These are phyloP conservation scores for Epizoanthus fatuus DNA, from an alignment of 92 coral and sea anemone genomes.

Conservation along the genomic window DNA sequence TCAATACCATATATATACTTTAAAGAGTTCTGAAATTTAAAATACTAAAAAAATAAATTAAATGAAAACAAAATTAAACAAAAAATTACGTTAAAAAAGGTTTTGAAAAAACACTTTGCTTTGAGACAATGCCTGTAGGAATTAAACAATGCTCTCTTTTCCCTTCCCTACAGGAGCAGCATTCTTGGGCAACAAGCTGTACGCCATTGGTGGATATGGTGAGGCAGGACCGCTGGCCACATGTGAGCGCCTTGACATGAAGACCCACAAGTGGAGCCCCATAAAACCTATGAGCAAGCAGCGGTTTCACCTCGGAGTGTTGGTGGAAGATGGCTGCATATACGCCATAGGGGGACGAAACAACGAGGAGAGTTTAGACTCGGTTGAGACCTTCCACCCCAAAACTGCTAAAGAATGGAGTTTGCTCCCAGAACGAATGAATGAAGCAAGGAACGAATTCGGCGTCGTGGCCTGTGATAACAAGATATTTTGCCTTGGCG, in stretches of 20 bases:
- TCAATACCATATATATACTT: too few species aligned
- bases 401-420: conserved; percentile 70
- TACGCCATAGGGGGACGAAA: conserved; percentile 92
- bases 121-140: too few species aligned
- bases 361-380: conserved; percentile 76
- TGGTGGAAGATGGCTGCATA: conserved; percentile 64
- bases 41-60: too few species aligned
- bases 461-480: conserved; percentile 75
- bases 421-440: conserved; percentile 57
- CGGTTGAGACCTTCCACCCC: conserved; percentile 82
- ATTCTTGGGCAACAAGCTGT: conserved; percentile 72
- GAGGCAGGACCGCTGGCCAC: conserved; percentile 82
- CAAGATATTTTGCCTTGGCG: conserved; percentile 89
- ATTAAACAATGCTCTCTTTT: neutral
- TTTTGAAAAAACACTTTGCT: too few species aligned
- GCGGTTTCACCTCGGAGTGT: conserved; percentile 77
- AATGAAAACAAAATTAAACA: too few species aligned
- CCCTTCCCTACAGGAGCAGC: conserved; percentile 66
- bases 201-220: conserved; percentile 94
- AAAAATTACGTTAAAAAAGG: too few species aligned
- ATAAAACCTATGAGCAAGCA: conserved; percentile 71
- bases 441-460: conserved; percentile 89
- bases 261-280: conserved; percentile 80
- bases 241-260: conserved; percentile 80
- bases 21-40: too few species aligned